A percentile compares a stretch with the other conserved stretches of the same genome.
Conservation (phyloP, 1,140 invertebrate species). For the Hyles vespertilio region DNA sequence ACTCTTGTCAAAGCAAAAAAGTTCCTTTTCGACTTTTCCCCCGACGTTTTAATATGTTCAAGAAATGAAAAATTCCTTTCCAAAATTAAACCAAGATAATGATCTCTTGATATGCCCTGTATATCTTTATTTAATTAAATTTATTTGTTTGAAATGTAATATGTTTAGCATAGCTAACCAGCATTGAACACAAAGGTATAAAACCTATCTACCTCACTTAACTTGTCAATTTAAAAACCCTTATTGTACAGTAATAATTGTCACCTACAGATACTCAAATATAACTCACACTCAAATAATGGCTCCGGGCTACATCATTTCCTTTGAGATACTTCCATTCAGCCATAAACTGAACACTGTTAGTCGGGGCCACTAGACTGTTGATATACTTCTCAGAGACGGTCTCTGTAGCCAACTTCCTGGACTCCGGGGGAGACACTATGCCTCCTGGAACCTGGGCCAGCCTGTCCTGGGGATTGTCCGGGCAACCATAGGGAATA, state of each 20-base stretch:
- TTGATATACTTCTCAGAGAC: slow-evolving; percentile 19
- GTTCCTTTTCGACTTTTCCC: too few relatives aligned
- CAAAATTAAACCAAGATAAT: too few relatives aligned
- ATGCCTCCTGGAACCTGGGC: slow-evolving; percentile 39
- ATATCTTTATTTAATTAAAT: too few relatives aligned
- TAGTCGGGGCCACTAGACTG: slow-evolving; percentile 70
- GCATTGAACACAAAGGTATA: not conserved
- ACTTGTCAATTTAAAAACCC: not conserved
- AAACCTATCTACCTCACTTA: too few relatives aligned
- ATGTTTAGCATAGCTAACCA: not conserved
- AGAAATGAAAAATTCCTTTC: too few relatives aligned
- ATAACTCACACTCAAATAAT: slow-evolving; percentile 63
- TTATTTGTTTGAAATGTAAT: too few relatives aligned
- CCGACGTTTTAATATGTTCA: too few relatives aligned
- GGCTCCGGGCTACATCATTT: slow-evolving; percentile 36
- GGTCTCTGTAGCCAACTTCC: slow-evolving; percentile 25
- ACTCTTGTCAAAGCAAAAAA: too few relatives aligned
- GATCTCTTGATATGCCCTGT: too few relatives aligned
- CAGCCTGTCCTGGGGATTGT: slow-evolving; percentile 33
- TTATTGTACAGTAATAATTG: not conserved
- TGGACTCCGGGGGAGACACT: slow-evolving; percentile 21
- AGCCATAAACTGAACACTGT: slow-evolving; percentile 77
- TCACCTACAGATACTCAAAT: not conserved
- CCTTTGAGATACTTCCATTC: slow-evolving; percentile 73
- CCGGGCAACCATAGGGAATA: slow-evolving; percentile 32